Evolutionary conservation across 2,797 vertebrate species (phyloP), one percentile per base, ranked within the genome.

Genomic region (Prunella strophiata): DNA sequence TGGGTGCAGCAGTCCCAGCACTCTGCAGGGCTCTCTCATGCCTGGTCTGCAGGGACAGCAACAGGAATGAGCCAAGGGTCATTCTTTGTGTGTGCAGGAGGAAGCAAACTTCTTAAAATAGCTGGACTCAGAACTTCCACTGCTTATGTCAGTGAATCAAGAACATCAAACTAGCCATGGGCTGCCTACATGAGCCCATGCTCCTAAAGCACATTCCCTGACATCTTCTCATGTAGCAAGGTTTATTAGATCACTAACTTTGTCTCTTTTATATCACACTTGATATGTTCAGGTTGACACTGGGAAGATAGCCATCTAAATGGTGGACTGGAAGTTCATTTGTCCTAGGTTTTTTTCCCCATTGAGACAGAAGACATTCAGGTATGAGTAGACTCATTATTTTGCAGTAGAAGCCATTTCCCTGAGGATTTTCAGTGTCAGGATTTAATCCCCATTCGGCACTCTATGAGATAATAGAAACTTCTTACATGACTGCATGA

Each of bases 381-480:
- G 63, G 20, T 88, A 76, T 51, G 58, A 83, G 70, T 40, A 92
- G 82, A 73, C 34, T 87, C 72, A 85, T 91, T 94, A 90, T 88
- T 91, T 84, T 91, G 22, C 51, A 70, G 63, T 40, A 76, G 51
- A 48, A 96, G 30, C 42, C 48, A 74, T 91, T 88, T 92, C 67
- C 77, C 85, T 67, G 38, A 80, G 66, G 72, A 71, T 77, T 89
- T 95, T 90, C 80, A 52, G 36, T 62, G n/a, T 58, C 76, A 91
- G 63, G 14, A 45, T 92, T 91, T 95, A 95, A 95, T 94, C 55
- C 78, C 25, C 40, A 16, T 47, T 86, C 81, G 72, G 72, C 50
- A 81, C n/a, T 92, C 75, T 30, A 32, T 67, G 77, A 93, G 63
- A 90, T 91, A 95, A 94, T 87, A 89, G 88, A 94, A 94, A 55